These are phyloP conservation scores for Caenorhabditis japonica DNA, from an alignment of 2,888 invertebrate genomes.

Conservation along the genomic window DNA sequence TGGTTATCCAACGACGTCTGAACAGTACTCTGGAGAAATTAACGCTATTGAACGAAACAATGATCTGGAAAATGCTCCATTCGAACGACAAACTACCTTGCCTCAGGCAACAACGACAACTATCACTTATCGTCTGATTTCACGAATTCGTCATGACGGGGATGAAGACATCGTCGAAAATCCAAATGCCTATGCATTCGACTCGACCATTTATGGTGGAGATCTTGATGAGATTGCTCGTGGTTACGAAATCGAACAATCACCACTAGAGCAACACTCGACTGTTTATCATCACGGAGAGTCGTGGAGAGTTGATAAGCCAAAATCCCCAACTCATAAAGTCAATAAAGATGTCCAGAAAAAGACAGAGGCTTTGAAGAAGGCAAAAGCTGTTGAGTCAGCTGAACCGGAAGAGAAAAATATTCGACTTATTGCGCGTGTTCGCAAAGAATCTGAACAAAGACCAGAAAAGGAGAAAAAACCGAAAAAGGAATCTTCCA, in stretches of 20 bases:
- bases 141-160: slow-evolving; percentile 32
- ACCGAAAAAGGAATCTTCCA: slow-evolving; percentile 3
- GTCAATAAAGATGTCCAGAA: no score
- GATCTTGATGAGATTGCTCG: slow-evolving; percentile 24
- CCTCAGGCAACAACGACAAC: no score
- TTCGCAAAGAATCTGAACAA: slow-evolving; percentile 16
- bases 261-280: slow-evolving; percentile 29
- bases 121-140: slow-evolving; percentile 1
- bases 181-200: slow-evolving; percentile 6
- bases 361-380: no score
- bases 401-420: slow-evolving; percentile 25
- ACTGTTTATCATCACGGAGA: slow-evolving; percentile 50
- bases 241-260: slow-evolving; percentile 16
- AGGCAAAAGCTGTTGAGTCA: slow-evolving; percentile 1
- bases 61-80: background rate
- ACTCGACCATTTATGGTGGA: slow-evolving; percentile 17
- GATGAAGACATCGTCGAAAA: slow-evolving; percentile 43
- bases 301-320: slow-evolving; percentile 14
- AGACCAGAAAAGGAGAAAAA: slow-evolving; percentile 1
- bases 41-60: slow-evolving; percentile 5
- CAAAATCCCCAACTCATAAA: slow-evolving; percentile 3
- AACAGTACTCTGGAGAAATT: slow-evolving; percentile 24
- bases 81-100: no score
- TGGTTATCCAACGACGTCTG: slow-evolving; percentile 1
- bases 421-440: slow-evolving; percentile 42